Conservation (phyloP, 2,797 vertebrate species). For the Capromys pilorides region DNA sequence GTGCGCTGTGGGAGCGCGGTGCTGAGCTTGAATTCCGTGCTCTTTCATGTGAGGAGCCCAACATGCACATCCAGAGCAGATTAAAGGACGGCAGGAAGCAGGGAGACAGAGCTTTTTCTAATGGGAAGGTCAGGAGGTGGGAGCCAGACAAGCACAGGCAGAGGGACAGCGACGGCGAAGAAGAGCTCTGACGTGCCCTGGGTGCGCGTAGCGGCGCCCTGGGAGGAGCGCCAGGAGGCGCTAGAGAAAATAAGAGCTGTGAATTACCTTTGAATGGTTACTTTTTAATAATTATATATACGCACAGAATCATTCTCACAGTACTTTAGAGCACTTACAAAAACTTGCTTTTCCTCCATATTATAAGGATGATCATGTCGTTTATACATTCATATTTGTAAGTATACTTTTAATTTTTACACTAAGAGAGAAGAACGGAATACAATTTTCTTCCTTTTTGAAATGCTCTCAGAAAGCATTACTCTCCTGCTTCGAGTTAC, state of each 20-base stretch:
- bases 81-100: neutral
- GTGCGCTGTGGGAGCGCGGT: neutral
- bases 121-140: neutral
- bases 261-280: neutral
- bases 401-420: conserved; percentile 16
- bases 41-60: neutral
- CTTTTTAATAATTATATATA: conserved; percentile 9
- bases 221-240: neutral
- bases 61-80: neutral
- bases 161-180: neutral
- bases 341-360: neutral
- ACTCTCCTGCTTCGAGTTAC: neutral
- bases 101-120: neutral
- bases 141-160: neutral
- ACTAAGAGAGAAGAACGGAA: neutral
- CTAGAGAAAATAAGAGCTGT: neutral
- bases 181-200: too few relatives aligned
- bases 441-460: conserved; percentile 51
- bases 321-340: neutral
- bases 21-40: neutral
- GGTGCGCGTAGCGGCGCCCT: neutral
- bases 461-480: neutral
- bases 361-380: neutral
- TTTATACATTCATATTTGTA: neutral
- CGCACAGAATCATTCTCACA: neutral